Conservation (phyloP, 2,797 vertebrate genomes). For the Schizothorax lantsangensis region DNA sequence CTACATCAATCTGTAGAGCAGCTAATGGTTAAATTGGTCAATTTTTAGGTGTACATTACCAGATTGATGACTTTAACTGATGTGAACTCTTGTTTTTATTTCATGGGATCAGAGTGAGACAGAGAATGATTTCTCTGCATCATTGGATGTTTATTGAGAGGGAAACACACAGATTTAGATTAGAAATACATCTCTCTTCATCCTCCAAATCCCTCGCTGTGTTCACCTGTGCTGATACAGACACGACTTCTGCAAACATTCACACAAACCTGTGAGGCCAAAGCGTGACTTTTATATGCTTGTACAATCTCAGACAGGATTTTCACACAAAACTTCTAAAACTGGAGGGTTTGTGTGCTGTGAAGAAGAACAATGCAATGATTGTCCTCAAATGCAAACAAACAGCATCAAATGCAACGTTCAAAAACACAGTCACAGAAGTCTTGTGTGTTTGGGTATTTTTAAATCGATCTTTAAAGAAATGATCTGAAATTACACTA, state of each 20-base stretch:
- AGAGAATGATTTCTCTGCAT: neutral
- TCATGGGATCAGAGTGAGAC: neutral
- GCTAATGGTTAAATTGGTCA: neutral
- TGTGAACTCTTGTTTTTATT: neutral
- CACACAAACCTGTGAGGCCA: neutral
- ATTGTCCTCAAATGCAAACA: neutral
- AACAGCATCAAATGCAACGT: neutral
- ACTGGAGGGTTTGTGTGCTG: neutral
- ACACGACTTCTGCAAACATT: constrained; percentile 2
- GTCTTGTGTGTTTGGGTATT: neutral
- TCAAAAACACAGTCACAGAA: neutral
- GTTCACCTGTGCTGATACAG: neutral
- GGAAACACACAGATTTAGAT: constrained; percentile 5
- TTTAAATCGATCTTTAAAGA: neutral
- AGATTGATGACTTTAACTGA: neutral
- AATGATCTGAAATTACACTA: neutral
- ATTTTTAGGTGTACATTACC: neutral
- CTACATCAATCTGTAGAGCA: too few species aligned
- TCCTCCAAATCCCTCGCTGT: neutral
- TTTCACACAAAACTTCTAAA: neutral
- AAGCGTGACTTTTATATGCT: neutral
- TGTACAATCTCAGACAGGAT: neutral
- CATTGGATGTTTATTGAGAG: neutral
- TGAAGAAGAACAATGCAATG: neutral
- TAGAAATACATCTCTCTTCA: neutral